Evolutionary conservation across 2,888 invertebrate species (phyloP).

Genomic region (Zele albiditarsus): DNA sequence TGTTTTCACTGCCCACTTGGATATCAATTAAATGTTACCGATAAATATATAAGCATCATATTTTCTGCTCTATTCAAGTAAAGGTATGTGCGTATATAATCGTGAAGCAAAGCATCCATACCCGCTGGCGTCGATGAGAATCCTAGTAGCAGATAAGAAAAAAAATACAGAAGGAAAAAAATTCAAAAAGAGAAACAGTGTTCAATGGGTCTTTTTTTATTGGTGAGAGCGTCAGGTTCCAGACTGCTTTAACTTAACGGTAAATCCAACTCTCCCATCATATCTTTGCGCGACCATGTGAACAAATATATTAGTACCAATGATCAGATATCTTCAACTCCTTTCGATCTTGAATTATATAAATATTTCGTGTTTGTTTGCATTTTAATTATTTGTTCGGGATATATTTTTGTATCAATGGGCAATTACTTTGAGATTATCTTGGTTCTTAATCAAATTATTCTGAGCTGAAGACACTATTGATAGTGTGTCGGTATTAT

Average conservation of each 20-base stretch:
- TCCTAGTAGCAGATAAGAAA: not conserved
- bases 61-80: not conserved
- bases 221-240: slow-evolving; percentile 5
- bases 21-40: not conserved
- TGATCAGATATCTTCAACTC: not conserved
- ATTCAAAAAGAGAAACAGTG: slow-evolving; percentile 2
- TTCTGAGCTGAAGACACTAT: too few relatives aligned
- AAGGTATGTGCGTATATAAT: too few relatives aligned
- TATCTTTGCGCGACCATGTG: not conserved
- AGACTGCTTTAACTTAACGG: slow-evolving; percentile 20
- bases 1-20: not conserved
- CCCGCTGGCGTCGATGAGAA: not conserved
- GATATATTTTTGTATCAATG: not conserved
- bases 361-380: not conserved
- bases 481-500: not conserved
- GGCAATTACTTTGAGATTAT: not conserved
- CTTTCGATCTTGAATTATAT: not conserved
- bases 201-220: slow-evolving; percentile 1
- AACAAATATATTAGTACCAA: slow-evolving; percentile 4
- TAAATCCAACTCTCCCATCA: slow-evolving; percentile 16
- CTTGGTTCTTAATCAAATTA: too few relatives aligned
- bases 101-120: not conserved
- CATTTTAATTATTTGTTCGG: not conserved
- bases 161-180: not conserved
- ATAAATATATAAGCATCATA: not conserved